These are phyloP conservation scores for Ctenopoma kingsleyae DNA, from an alignment of 2,797 vertebrate genomes.

Conservation along the genomic window DNA sequence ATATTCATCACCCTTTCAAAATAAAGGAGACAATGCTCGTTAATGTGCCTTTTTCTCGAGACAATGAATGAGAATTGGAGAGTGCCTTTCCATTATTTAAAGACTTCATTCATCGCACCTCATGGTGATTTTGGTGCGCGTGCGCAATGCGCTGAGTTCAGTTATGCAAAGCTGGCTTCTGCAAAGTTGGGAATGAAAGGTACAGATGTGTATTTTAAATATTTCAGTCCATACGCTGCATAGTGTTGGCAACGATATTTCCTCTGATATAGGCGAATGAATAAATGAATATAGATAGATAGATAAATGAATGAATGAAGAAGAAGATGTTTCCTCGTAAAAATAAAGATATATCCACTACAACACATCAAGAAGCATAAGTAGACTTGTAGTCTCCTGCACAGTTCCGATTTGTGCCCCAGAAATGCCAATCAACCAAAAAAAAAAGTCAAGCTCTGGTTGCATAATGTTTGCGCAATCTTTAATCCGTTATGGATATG, in stretches of 20 bases:
- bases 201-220: constrained; percentile 16
- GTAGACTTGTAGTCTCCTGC: constrained; percentile 35
- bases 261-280: neutral
- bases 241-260: neutral
- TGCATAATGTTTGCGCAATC: constrained; percentile 75
- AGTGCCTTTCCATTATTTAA: constrained; percentile 68
- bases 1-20: constrained; percentile 84
- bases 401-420: constrained; percentile 63
- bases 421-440: constrained; percentile 73
- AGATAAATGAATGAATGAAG: constrained; percentile 8
- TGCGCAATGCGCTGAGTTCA: constrained; percentile 32
- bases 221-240: constrained; percentile 20
- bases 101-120: constrained; percentile 44
- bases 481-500: constrained; percentile 75
- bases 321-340: neutral
- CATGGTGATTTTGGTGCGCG: constrained; percentile 27
- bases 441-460: constrained; percentile 41
- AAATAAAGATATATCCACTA: constrained; percentile 8
- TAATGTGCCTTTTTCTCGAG: constrained; percentile 74
- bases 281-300: constrained; percentile 16
- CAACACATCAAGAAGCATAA: constrained; percentile 18
- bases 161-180: neutral
- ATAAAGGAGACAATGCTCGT: constrained; percentile 87
- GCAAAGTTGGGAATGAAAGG: neutral
- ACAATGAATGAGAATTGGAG: constrained; percentile 72